Conservation (phyloP, 2,888 invertebrate species). For the Folsomia candida region DNA sequence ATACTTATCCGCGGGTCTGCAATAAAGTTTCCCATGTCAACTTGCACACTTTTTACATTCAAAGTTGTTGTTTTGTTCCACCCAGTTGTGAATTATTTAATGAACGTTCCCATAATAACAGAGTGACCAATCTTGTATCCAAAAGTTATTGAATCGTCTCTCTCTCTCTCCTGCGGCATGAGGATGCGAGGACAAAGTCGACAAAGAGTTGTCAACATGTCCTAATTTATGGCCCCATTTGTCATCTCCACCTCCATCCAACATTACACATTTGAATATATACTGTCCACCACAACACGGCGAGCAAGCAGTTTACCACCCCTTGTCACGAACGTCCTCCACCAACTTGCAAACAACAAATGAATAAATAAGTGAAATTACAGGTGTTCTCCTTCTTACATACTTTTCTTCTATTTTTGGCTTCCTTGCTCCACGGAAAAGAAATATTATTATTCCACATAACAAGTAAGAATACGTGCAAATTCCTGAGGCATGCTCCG, state of each 20-base stretch:
- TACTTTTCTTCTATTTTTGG: not conserved
- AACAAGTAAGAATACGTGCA: not conserved
- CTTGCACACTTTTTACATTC: no score
- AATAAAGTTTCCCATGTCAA: no score
- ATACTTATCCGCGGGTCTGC: no score
- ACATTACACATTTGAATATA: not conserved
- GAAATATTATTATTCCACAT: no score
- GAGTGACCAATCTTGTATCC: not conserved
- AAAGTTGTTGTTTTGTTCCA: no score
- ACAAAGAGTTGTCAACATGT: not conserved
- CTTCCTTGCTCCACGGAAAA: not conserved
- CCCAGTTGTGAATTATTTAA: not conserved
- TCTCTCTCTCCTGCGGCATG: not conserved
- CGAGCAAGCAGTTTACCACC: not conserved
- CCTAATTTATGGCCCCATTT: not conserved
- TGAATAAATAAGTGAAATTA: not conserved
- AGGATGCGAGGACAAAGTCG: not conserved
- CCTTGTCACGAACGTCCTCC: not conserved
- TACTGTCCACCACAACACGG: not conserved
- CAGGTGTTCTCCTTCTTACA: not conserved
- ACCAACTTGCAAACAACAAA: not conserved
- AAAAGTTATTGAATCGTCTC: not conserved
- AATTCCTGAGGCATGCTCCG: not conserved
- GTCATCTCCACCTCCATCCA: not conserved
- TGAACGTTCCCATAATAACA: not conserved